Evolutionary conservation across 2,113 vertebrate species (phyloP).

Genomic region (Neotoma lepida): DNA sequence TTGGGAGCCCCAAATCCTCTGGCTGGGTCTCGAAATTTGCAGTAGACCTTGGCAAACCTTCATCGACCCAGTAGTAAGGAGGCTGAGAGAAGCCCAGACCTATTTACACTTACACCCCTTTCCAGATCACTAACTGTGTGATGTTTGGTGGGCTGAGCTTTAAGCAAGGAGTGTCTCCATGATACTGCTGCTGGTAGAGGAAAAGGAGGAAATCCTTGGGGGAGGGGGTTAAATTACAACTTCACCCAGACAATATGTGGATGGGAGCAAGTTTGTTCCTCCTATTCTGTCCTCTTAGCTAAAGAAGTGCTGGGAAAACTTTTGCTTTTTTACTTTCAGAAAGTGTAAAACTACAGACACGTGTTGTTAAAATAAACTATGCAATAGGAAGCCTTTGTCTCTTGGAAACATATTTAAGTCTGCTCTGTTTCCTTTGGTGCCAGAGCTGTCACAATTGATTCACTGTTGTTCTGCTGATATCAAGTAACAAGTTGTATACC

Average conservation of each 20-base stretch:
- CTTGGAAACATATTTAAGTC: conserved; percentile 63
- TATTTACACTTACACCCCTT: neutral
- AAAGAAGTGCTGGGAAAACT: conserved; percentile 26
- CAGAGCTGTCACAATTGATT: conserved; percentile 73
- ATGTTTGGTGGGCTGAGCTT: neutral
- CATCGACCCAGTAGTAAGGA: neutral
- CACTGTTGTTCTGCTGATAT: conserved; percentile 56
- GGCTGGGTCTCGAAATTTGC: neutral
- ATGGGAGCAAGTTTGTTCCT: conserved; percentile 16
- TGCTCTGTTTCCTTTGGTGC: conserved; percentile 57
- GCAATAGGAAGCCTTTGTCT: conserved; percentile 51
- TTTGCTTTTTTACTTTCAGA: neutral
- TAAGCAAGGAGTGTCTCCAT: neutral
- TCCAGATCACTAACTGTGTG: neutral
- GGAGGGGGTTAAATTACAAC: neutral
- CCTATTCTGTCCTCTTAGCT: conserved; percentile 48
- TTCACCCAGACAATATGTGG: conserved; percentile 40
- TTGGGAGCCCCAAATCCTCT: neutral
- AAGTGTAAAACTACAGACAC: conserved; percentile 51
- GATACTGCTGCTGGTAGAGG: neutral
- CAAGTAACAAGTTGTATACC: conserved; percentile 60
- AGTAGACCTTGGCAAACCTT: neutral
- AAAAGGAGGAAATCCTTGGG: neutral
- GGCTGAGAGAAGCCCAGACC: neutral
- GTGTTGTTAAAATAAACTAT: conserved; percentile 47